Evolutionary conservation across 2,888 invertebrate species (phyloP).

Genomic region (Chydorus sphaericus): DNA sequence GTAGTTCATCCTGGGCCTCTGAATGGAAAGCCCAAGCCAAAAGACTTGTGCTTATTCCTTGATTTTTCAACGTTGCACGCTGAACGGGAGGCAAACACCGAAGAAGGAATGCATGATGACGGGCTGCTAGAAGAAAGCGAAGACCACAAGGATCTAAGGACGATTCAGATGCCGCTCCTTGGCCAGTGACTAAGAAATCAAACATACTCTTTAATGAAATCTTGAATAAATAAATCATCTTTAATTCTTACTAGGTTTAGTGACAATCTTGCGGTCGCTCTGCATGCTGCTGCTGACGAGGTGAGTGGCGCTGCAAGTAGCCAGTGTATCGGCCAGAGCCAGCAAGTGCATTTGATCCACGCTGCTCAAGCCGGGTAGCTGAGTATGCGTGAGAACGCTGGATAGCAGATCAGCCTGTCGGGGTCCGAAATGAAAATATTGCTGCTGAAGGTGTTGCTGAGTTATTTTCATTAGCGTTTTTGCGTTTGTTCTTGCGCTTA

Average conservation of each 20-base stretch:
- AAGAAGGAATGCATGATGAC: conserved; percentile 88
- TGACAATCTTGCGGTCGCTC: background rate
- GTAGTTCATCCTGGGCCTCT: conserved; percentile 87
- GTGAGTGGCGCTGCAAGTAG: conserved; percentile 26
- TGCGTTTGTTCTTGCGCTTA: background rate
- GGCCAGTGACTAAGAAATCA: conserved; percentile 6
- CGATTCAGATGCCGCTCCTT: conserved; percentile 43
- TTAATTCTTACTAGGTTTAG: background rate
- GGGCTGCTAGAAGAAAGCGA: conserved; percentile 88
- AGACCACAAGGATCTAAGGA: conserved; percentile 89
- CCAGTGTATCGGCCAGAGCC: conserved; percentile 96
- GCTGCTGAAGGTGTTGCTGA: background rate
- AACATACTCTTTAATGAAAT: conserved; percentile 6
- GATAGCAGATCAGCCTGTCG: conserved; percentile 57
- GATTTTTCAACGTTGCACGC: conserved; percentile 66
- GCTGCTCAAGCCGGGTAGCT: conserved; percentile 83
- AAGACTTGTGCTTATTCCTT: conserved; percentile 76
- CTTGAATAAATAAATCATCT: conserved; percentile 5
- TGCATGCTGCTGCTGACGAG: conserved; percentile 32
- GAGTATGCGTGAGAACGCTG: conserved; percentile 82
- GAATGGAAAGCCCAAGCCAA: conserved; percentile 99
- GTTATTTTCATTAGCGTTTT: background rate
- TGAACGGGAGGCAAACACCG: conserved; percentile 84
- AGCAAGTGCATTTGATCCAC: conserved; percentile 98
- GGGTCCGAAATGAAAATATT: conserved; percentile 7